Base-by-base conservation (phyloP, 2,797 vertebrate species). In the Hippopotamyrus pictus region DNA sequence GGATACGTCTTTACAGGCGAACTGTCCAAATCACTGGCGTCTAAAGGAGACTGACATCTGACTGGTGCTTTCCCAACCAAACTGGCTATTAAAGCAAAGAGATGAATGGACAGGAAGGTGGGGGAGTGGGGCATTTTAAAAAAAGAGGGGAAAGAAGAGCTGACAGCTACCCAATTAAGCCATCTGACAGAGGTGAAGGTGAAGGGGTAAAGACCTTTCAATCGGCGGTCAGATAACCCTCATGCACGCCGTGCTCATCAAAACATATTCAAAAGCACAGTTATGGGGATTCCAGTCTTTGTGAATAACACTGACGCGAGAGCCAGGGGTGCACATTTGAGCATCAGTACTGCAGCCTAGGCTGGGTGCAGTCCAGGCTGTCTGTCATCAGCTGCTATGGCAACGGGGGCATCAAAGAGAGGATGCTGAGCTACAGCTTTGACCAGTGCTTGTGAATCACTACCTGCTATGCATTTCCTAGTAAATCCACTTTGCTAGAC, bases 361-460 rank as follows among this genome's bases (percentile, higher is more conserved):
- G 65, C 57, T 25, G 69, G 3, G 14, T 48, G 41, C 65, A 3
- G 51, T 41, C 51, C 37, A 17, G 51, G 86, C 41, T 83, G 7
- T 37, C 46, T 29, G 50, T 17, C 6, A 53, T 79, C n/a, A 41
- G 85, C 62, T 53, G 33, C 65, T 50, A 46, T 48, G 17, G 50
- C 65, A 88, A 69, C 84, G n/a, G 14, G 50, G 62, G 84, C 84
- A 69, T 85, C 59, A 86, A 46, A 85, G 51, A 51, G 29, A 37
- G 17, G 37, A n/a, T 1, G 9, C 14, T 12, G 11, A 44, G 41
- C 53, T 50, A 29, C 12, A 29, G 82, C 88, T 84, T 41, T n/a
- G 25, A n/a, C 50, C 51, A 57, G 14, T 44, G 25, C 17, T 7
- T 88, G 44, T 44, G 51, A 59, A 54, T 85, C 37, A 7, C 37